These are phyloP conservation scores for Mormyrops boulengeri DNA, from an alignment of 2,797 vertebrate genomes.

Conservation along the genomic window DNA sequence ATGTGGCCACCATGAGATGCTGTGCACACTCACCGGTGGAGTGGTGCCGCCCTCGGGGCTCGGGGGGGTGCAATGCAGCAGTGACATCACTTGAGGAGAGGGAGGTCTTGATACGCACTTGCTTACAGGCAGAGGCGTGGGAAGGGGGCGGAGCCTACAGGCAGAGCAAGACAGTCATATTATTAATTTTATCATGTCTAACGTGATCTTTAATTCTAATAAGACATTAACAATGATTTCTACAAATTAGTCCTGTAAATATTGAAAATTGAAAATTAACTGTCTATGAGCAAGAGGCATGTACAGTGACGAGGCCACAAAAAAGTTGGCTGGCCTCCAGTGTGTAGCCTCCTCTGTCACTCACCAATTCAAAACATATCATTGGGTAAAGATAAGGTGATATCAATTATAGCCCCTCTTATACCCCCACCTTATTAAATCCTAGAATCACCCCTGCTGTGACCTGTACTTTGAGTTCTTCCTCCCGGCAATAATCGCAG, in stretches of 20 bases:
- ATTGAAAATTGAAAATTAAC: neutral
- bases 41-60: slow-evolving; percentile 82
- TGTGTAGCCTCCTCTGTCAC: neutral
- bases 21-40: slow-evolving; percentile 77
- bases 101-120: slow-evolving; percentile 91
- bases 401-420: neutral
- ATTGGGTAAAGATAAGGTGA: neutral
- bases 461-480: neutral
- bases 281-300: neutral
- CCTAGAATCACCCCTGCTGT: neutral
- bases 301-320: neutral
- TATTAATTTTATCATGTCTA: neutral
- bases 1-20: neutral
- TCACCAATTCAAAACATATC: neutral
- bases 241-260: neutral
- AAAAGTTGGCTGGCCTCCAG: neutral
- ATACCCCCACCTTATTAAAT: neutral
- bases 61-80: slow-evolving; percentile 72
- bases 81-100: slow-evolving; percentile 86
- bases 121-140: slow-evolving; percentile 72
- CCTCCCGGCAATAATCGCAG: neutral
- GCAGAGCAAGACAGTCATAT: slow-evolving; percentile 17
- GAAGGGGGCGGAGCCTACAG: slow-evolving; percentile 64
- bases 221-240: neutral
- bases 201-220: neutral